phyloP scores from a whole-genome alignment of 1,140 invertebrate species.

The Hyphantria cunea region DNA sequence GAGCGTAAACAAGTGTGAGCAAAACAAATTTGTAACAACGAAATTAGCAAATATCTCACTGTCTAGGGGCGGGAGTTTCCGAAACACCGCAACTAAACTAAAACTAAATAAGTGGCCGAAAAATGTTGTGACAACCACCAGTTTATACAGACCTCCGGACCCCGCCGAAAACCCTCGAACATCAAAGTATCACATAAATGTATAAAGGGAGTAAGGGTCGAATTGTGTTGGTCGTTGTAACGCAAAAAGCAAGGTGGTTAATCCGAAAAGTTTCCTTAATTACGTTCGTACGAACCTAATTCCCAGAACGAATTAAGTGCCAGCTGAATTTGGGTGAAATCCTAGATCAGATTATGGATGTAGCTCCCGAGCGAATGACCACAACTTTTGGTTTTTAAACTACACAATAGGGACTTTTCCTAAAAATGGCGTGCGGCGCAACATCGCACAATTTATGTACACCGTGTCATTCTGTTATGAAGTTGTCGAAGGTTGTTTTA shows the following conservation, averaged over 20 bases:
- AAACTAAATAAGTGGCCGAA: constrained; percentile 77
- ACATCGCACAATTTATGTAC: no score
- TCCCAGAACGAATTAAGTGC: constrained; percentile 71
- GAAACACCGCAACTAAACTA: constrained; percentile 62
- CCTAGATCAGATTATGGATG: constrained; percentile 46
- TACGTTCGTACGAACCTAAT: constrained; percentile 68
- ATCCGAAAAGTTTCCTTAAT: constrained; percentile 78
- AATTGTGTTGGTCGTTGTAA: constrained; percentile 43
- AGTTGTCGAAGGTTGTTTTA: no score
- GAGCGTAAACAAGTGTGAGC: constrained; percentile 40
- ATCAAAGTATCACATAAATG: constrained; percentile 23
- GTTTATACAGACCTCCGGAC: constrained; percentile 36
- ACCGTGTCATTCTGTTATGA: no score
- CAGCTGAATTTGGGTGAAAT: constrained; percentile 53
- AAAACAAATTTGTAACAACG: constrained; percentile 71
- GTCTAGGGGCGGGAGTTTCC: constrained; percentile 60
- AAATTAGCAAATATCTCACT: constrained; percentile 76
- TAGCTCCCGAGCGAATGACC: constrained; percentile 10
- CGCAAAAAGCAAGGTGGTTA: constrained; percentile 70
- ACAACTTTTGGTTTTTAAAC: constrained; percentile 22
- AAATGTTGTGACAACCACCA: constrained; percentile 58
- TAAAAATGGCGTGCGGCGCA: neutral
- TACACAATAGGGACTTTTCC: constrained; percentile 18
- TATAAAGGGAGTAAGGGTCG: constrained; percentile 38
- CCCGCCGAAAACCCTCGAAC: neutral